Evolutionary conservation across 2,888 invertebrate species (phyloP).

Genomic region (Rhyacophila evoluta): DNA sequence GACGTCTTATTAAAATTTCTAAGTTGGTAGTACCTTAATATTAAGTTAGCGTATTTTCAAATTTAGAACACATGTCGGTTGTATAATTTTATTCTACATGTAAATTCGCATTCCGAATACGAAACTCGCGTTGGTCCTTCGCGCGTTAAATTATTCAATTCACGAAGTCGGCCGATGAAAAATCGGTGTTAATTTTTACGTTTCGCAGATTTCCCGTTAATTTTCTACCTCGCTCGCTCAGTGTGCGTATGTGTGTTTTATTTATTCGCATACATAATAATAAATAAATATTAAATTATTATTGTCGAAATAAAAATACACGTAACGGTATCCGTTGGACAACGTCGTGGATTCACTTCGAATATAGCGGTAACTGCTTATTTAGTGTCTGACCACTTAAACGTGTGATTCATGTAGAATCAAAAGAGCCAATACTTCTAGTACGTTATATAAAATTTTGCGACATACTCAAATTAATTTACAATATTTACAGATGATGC

Average conservation of each 20-base stretch:
- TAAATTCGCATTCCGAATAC: background rate
- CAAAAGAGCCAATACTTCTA: background rate
- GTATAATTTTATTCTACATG: too few species aligned
- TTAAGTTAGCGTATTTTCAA: too few species aligned
- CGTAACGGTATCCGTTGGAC: background rate
- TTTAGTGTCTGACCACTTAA: background rate
- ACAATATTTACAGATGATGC: too few species aligned
- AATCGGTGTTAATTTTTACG: slow-evolving; percentile 14
- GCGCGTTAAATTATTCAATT: slow-evolving; percentile 15
- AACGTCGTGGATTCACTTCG: background rate
- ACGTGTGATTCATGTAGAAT: background rate
- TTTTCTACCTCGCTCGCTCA: background rate
- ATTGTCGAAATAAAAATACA: background rate
- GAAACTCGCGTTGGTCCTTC: background rate
- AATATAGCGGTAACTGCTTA: background rate
- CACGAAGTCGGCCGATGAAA: slow-evolving; percentile 11
- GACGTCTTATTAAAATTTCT: too few species aligned
- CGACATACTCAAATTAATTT: too few species aligned
- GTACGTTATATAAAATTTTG: too few species aligned
- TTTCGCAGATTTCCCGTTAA: slow-evolving; percentile 18
- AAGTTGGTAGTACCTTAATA: too few species aligned
- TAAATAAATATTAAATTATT: background rate
- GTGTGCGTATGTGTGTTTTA: background rate
- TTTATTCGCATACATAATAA: slow-evolving; percentile 22
- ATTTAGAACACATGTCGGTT: too few species aligned